Conservation (phyloP, 2,113 vertebrate genomes). For the Oxyruncus cristatus region DNA sequence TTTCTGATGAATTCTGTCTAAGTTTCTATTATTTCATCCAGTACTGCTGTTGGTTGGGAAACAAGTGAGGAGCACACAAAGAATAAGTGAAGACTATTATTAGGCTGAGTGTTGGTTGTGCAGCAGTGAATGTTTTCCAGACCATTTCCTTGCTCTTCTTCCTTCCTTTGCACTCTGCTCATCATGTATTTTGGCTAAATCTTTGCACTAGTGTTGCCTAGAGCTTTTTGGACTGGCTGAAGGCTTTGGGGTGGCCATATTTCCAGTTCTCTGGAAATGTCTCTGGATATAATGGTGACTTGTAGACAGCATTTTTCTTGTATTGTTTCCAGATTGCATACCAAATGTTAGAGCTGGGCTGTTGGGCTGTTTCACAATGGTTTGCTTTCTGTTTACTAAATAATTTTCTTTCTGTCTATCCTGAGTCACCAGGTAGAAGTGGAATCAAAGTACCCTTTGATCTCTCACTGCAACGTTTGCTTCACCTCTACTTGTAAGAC, state of each 20-base stretch:
- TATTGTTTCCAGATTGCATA: neutral
- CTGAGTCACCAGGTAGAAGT: neutral
- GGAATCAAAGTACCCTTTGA: neutral
- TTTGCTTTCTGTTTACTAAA: neutral
- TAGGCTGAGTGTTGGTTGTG: rapidly evolving
- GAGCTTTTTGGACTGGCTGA: neutral
- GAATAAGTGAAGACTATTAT: neutral
- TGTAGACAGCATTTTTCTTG: neutral
- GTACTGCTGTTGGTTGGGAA: no score
- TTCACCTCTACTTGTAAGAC: neutral
- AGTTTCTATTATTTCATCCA: no score
- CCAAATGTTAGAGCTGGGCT: neutral
- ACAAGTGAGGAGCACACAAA: neutral
- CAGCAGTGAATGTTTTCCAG: neutral
- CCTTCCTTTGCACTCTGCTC: neutral
- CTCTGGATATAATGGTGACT: neutral
- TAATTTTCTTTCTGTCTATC: neutral
- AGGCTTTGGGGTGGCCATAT: neutral
- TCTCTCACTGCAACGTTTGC: neutral
- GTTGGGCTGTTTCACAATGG: neutral
- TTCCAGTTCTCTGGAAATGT: neutral
- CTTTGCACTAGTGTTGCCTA: neutral
- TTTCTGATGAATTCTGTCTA: no score
- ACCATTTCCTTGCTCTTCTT: neutral
- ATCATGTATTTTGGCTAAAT: neutral